Conservation (phyloP, 2,888 invertebrate species). For the Sturmia bella region DNA sequence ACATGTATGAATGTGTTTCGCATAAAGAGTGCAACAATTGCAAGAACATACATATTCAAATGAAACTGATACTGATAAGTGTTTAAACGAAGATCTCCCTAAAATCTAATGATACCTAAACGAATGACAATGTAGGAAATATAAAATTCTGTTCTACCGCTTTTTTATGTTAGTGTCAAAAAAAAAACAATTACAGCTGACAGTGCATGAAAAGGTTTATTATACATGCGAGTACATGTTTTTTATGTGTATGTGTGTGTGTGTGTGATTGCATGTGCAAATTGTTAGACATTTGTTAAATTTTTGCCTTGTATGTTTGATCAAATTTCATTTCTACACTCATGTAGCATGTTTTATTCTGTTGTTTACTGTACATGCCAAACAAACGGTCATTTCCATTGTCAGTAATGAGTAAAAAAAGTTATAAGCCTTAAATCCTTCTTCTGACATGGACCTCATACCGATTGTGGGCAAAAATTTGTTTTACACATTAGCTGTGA, state of each 20-base stretch:
- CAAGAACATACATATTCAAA: not conserved
- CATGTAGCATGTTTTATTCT: too few species aligned
- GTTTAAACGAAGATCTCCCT: not conserved
- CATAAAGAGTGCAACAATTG: not conserved
- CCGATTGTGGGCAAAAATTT: too few species aligned
- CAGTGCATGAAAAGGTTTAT: conserved; percentile 4
- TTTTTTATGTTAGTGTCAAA: not conserved
- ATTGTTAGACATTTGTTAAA: not conserved
- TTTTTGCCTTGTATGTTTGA: too few species aligned
- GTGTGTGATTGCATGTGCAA: not conserved
- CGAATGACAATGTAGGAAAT: conserved; percentile 16
- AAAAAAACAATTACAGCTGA: conserved; percentile 20
- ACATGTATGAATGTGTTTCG: not conserved
- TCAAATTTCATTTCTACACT: too few species aligned
- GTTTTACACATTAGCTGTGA: too few species aligned
- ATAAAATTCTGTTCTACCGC: conserved; percentile 9
- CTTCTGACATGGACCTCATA: too few species aligned
- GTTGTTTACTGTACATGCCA: too few species aligned
- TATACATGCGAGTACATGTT: not conserved
- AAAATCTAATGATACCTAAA: too few species aligned
- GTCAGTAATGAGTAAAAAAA: too few species aligned
- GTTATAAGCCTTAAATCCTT: too few species aligned
- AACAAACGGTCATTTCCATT: too few species aligned
- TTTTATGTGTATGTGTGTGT: too few species aligned
- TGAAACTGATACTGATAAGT: conserved; percentile 7